These are phyloP conservation scores for Myrmecophaga tridactyla DNA, from an alignment of 2,113 vertebrate species.

Conservation along the genomic window DNA sequence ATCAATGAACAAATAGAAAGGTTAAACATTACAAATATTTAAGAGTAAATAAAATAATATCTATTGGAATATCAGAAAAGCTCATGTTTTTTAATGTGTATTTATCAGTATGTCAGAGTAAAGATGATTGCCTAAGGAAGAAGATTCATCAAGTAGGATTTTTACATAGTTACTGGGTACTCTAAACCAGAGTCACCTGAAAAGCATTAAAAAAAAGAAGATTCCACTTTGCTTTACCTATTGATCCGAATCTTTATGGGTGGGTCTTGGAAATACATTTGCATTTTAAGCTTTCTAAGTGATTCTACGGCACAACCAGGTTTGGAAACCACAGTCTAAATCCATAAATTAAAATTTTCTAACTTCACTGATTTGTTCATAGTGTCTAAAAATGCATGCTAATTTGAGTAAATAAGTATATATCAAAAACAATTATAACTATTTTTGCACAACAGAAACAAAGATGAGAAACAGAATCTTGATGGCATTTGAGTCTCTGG, in stretches of 20 bases:
- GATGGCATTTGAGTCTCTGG: neutral
- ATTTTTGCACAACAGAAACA: neutral
- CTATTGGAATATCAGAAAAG: neutral
- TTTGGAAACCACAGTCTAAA: neutral
- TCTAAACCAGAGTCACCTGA: neutral
- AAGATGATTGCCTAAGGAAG: neutral
- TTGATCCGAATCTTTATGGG: neutral
- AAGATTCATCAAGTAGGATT: neutral
- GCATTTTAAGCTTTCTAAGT: neutral
- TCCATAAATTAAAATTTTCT: neutral
- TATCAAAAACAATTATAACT: neutral
- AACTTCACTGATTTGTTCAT: constrained; percentile 2
- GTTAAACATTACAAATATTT: constrained; percentile 22
- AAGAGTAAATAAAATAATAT: neutral
- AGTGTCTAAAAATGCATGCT: neutral
- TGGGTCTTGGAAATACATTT: neutral
- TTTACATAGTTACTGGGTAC: neutral
- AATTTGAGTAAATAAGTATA: neutral
- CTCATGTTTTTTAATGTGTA: neutral
- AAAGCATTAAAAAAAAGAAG: neutral
- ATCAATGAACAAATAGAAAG: neutral
- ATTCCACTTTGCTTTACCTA: neutral
- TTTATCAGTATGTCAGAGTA: neutral
- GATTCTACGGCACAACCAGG: neutral
- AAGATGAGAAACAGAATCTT: neutral